Percentiles rank a stretch among this genome's conserved stretches.
These are phyloP conservation scores for Apostichopus japonicus DNA, from an alignment of 35 echinoderm and acorn worm species.

Conservation along the genomic window DNA sequence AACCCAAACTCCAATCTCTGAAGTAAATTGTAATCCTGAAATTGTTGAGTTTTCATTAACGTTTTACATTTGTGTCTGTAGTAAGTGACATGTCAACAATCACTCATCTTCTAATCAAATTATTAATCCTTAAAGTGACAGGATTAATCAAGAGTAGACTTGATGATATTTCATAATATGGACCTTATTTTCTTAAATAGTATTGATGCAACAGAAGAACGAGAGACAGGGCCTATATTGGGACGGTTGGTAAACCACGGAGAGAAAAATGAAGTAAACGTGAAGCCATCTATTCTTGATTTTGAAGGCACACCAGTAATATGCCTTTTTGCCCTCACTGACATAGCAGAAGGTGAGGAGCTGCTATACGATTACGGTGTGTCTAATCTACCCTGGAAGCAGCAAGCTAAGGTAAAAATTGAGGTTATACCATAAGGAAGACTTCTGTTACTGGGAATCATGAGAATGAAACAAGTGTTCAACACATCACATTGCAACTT, in stretches of 20 bases:
- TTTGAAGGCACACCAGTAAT: neutral
- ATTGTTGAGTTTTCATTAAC: too few relatives aligned
- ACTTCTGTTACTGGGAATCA: too few relatives aligned
- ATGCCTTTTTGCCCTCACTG: conserved; percentile 34
- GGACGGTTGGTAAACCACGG: conserved; percentile 49
- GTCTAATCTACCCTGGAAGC: conserved; percentile 40
- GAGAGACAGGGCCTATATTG: neutral
- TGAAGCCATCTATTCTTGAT: neutral
- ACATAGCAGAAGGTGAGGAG: conserved; percentile 10
- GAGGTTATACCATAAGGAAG: neutral
- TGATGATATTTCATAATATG: neutral
- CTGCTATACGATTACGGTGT: conserved; percentile 45
- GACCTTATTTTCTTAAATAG: neutral
- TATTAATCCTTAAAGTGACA: too few relatives aligned
- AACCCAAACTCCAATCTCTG: too few relatives aligned
- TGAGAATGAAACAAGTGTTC: too few relatives aligned
- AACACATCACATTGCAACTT: neutral
- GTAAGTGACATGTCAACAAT: too few relatives aligned
- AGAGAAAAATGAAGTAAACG: conserved; percentile 32
- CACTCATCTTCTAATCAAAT: too few relatives aligned
- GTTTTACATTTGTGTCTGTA: too few relatives aligned
- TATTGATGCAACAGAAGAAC: conserved; percentile 51
- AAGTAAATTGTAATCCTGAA: too few relatives aligned
- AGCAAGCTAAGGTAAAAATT: conserved; percentile 9
- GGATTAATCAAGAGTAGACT: too few relatives aligned